Evolutionary conservation across 2,797 vertebrate species (phyloP).

Genomic region (Acanthurus tractus): DNA sequence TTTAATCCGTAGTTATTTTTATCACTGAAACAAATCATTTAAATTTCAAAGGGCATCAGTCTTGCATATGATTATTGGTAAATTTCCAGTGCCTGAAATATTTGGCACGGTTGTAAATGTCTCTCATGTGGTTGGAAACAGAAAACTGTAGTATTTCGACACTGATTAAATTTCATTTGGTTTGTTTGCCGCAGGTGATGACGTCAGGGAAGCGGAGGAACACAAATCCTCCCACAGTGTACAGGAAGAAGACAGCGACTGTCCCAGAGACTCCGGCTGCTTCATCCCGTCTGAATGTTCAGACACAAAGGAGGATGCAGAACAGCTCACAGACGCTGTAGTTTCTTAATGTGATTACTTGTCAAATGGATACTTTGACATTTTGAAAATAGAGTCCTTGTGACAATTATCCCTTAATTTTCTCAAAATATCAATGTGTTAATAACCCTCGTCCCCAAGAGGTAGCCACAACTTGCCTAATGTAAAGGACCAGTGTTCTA

Average conservation of each 20-base stretch:
- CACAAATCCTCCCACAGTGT: slow-evolving; percentile 70
- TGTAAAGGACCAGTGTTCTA: not conserved
- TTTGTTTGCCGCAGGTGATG: slow-evolving; percentile 76
- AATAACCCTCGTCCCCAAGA: slow-evolving; percentile 5
- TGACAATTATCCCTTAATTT: not conserved
- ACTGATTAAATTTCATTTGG: slow-evolving; percentile 13
- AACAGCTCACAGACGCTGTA: slow-evolving; percentile 47
- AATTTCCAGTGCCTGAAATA: slow-evolving; percentile 11
- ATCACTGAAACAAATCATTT: not conserved
- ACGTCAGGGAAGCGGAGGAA: slow-evolving; percentile 78
- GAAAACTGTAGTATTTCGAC: not conserved
- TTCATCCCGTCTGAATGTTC: slow-evolving; percentile 94
- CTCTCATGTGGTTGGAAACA: slow-evolving; percentile 25
- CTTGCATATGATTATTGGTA: not conserved
- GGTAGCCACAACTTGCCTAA: slow-evolving; percentile 1
- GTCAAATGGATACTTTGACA: slow-evolving; percentile 33
- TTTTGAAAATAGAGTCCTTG: slow-evolving; percentile 12
- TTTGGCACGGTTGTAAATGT: not conserved
- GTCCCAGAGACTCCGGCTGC: slow-evolving; percentile 97
- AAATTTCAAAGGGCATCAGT: slow-evolving; percentile 5
- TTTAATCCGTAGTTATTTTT: not conserved
- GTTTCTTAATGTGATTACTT: slow-evolving; percentile 46
- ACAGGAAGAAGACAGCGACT: slow-evolving; percentile 89
- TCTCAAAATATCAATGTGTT: slow-evolving; percentile 20
- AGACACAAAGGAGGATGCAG: slow-evolving; percentile 91